Evolutionary conservation across 2,888 invertebrate species (phyloP).

Genomic region (Leptopilina drosophilae): DNA sequence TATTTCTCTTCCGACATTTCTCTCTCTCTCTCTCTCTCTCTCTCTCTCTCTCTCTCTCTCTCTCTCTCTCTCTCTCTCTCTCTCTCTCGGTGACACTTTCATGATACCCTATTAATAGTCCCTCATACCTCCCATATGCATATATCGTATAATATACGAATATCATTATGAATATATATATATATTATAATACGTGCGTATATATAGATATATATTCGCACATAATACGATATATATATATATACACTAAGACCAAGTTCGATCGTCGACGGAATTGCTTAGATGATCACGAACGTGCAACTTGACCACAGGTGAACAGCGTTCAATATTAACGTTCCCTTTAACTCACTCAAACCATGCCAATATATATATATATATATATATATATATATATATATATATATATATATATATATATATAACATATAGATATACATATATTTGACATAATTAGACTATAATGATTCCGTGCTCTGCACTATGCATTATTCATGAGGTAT

Average conservation of each 20-base stretch:
- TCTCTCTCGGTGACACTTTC: slow-evolving; percentile 26
- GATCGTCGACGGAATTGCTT: slow-evolving; percentile 29
- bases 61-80: slow-evolving; percentile 10
- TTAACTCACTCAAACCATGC: slow-evolving; percentile 14
- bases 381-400: neutral
- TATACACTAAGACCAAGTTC: slow-evolving; percentile 10
- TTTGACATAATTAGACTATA: slow-evolving; percentile 12
- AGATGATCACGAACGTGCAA: slow-evolving; percentile 37
- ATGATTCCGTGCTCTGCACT: neutral
- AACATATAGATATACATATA: neutral
- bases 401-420: too few relatives aligned
- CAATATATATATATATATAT: slow-evolving; percentile 7
- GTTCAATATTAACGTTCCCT: slow-evolving; percentile 27
- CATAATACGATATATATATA: neutral
- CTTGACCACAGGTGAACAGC: slow-evolving; percentile 38
- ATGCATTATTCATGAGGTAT: slow-evolving; percentile 1
- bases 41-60: neutral
- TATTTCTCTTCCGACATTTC: slow-evolving; percentile 19
- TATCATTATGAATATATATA: too few relatives aligned
- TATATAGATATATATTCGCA: too few relatives aligned
- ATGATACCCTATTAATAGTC: slow-evolving; percentile 26
- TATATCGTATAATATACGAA: too few relatives aligned
- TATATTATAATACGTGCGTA: too few relatives aligned
- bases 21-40: neutral
- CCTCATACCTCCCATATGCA: neutral